phyloP scores from a whole-genome alignment of 2,888 invertebrate species.

The Onthophagus sagittarius region DNA sequence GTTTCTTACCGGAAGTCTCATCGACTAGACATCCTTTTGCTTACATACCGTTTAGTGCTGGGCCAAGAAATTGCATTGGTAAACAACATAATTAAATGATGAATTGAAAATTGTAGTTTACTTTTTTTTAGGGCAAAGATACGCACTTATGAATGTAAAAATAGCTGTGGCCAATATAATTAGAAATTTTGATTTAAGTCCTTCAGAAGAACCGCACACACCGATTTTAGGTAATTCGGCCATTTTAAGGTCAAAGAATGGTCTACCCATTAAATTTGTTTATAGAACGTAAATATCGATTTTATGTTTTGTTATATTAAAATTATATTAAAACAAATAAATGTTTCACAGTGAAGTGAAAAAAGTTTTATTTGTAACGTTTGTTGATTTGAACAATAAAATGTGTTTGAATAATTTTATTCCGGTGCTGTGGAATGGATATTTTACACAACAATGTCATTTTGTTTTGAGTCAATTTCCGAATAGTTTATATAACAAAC shows the following conservation, averaged over 20 bases:
- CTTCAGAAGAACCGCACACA: conserved; percentile 27
- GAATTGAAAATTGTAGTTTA: neutral
- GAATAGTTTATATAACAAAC: no score
- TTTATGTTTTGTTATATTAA: conserved; percentile 7
- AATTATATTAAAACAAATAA: no score
- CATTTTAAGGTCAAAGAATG: conserved; percentile 29
- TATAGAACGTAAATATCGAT: conserved; percentile 3
- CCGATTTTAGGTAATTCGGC: conserved; percentile 27
- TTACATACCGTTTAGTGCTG: conserved; percentile 24
- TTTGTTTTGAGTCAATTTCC: no score
- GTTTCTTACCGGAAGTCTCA: conserved; percentile 21
- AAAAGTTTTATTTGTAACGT: no score
- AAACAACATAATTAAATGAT: neutral
- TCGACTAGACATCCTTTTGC: conserved; percentile 20
- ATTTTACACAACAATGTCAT: no score
- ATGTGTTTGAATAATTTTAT: no score
- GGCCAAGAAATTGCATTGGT: conserved; percentile 25
- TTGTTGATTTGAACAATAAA: no score
- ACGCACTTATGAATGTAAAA: conserved; percentile 27
- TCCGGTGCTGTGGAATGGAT: no score
- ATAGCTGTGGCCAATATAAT: conserved; percentile 27
- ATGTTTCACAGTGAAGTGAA: neutral
- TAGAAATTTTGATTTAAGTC: conserved; percentile 27
- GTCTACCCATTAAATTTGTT: conserved; percentile 26
- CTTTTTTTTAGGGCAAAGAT: conserved; percentile 27